Evolutionary conservation across 1,140 invertebrate genomes (phyloP), one percentile per base, ranked within the genome.

Genomic region (Drosophila bocqueti): DNA sequence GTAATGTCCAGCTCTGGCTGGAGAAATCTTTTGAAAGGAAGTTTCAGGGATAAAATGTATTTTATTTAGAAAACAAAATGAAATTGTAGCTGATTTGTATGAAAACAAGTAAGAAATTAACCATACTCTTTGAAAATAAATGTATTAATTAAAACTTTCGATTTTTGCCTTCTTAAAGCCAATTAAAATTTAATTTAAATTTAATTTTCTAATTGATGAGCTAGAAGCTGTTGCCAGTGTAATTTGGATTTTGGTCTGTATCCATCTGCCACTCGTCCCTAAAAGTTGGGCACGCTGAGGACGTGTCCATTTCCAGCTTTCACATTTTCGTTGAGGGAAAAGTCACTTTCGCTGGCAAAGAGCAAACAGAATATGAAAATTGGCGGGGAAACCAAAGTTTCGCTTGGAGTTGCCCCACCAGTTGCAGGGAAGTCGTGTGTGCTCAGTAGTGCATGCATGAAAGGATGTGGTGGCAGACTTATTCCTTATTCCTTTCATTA

Each of bases 381-480:
- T 65, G 38, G 1, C 3, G 10, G 15, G 31, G 18, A 67, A 69
- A 69, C 54, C 67, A 55, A 71, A 46, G 47, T 71, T 67, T 18
- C 47, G 10, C 31, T 15, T 26, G 40, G 67, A 18, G 40, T 71
- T 55, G 40, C 29, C 63, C 31, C 24, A 18, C 40, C 65, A 38
- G 13, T n/a, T 16, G 10, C 63, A 67, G 67, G 63, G 67, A 38
- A 46, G 63, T 71, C 67, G 63, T 67, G 67, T 71, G 67, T 71
- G 67, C 40, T 38, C 49, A 68, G 67, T 55, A 49, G 67, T 71
- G 67, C 67, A 49, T 67, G 9, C 31, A 3, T 34, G 47, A 69
- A 46, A 38, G 62, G 31, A 43, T 45, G 24, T 65, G 38, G 21
- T 34, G 31, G n/a, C 10, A 18, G 31, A 16, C 29, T 38, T 26